Evolutionary conservation across 2,113 vertebrate genomes (phyloP), one percentile per base, ranked within the genome.

Genomic region (Oreocharis arfaki): DNA sequence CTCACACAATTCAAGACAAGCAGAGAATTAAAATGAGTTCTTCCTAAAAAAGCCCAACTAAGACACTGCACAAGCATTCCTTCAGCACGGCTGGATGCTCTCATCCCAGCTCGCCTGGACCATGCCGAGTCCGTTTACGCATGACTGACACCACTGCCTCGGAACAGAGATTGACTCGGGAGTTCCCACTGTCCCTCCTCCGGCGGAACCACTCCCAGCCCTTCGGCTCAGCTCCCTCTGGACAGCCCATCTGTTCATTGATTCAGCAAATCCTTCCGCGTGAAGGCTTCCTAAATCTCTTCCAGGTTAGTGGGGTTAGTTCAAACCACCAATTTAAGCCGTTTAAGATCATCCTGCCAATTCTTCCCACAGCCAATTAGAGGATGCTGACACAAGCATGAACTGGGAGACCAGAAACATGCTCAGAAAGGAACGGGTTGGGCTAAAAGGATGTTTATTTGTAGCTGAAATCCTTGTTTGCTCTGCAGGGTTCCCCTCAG

Each of bases 321-420:
- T 73, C 79, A 95, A 96, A 95, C 85, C 89, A 88, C 83, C 83
- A 49, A 90, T 88, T 86, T 76, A 83, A 92, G 79, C 88, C 22
- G 18, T 67, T 87, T 59, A 68, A 79, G 35, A 57, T 93, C 65
- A 75, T 68, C 74, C 88, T 90, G 91, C 84, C 89, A 92, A 90
- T 63, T 90, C 61, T 71, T 64, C 91, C 88, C 10, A 9, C 57
- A 79, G 88, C 52, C 37, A 87, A 87, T 70, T 57, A 81, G 69
- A 91, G 85, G 74, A 18, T 42, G 93, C 88, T 90, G 91, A 93
- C 90, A 93, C 65, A 76, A 73, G 89, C 79, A 52, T 0, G 74
- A 82, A 68, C 49, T 1, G 1, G 70, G 74, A 81, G 50, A 87
- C 55, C 56, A 57, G 69, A 21, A 79, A 64, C 47, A 15, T 0